Percentiles rank a stretch among this genome's conserved stretches.
Conservation (phyloP, 1,140 invertebrate genomes). For the Goniozus legneri region DNA sequence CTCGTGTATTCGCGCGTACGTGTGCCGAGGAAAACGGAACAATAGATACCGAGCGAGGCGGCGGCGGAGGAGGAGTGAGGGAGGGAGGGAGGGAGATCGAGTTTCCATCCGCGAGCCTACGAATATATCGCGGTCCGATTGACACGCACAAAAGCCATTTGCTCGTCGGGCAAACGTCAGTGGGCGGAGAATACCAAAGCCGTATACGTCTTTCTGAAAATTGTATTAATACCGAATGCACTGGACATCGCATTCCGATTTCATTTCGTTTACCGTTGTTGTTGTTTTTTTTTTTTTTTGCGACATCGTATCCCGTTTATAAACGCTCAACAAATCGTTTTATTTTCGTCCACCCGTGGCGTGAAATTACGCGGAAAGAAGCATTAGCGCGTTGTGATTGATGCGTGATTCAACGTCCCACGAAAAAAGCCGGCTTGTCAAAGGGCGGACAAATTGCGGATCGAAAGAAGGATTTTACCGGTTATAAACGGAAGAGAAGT, state of each 20-base stretch:
- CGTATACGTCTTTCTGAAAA: too few species aligned
- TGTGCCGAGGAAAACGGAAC: neutral
- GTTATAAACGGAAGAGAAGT: too few species aligned
- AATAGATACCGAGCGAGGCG: neutral
- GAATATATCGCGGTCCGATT: neutral
- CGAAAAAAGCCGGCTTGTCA: too few species aligned
- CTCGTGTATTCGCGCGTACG: neutral
- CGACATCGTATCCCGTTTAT: neutral
- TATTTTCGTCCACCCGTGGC: neutral
- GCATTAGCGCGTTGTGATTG: too few species aligned
- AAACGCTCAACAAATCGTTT: neutral
- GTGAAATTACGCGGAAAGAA: too few species aligned
- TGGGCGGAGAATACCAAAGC: neutral
- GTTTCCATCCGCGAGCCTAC: neutral
- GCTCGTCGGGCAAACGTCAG: neutral
- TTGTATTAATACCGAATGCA: too few species aligned
- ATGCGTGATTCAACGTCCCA: too few species aligned
- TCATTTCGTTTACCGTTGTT: neutral
- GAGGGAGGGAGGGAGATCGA: neutral
- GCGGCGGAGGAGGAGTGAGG: neutral
- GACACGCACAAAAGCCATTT: neutral
- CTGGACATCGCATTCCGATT: neutral
- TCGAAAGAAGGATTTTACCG: too few species aligned
- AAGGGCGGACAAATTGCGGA: too few species aligned
- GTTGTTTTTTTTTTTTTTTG: neutral